Evolutionary conservation across 2,797 vertebrate genomes (phyloP).

Genomic region (Macroramphosus scolopax): DNA sequence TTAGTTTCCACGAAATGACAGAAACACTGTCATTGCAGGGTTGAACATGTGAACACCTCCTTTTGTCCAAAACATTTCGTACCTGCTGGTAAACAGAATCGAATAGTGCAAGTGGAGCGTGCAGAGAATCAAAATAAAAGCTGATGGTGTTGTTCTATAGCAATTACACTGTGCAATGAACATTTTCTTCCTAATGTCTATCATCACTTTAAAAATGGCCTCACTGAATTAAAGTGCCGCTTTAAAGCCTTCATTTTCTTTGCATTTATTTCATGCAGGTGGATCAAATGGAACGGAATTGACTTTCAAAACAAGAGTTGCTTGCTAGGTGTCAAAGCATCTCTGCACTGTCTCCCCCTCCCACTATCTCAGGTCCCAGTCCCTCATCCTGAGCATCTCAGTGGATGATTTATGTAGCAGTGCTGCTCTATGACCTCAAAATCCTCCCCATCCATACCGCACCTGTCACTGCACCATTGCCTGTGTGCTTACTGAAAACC

Average conservation of each 20-base stretch:
- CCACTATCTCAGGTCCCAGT: constrained; percentile 28
- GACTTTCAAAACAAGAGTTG: background rate
- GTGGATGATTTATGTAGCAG: constrained; percentile 61
- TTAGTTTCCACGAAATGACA: no score
- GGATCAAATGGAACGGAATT: background rate
- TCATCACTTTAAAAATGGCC: background rate
- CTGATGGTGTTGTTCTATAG: no score
- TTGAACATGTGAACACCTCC: no score
- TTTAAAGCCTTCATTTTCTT: background rate
- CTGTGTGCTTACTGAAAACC: constrained; percentile 61
- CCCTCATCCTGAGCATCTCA: constrained; percentile 48
- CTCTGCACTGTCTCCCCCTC: constrained; percentile 8
- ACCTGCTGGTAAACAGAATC: no score
- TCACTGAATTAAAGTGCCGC: background rate
- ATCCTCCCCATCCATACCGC: constrained; percentile 65
- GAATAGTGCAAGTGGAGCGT: no score
- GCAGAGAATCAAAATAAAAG: no score
- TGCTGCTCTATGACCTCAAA: constrained; percentile 63
- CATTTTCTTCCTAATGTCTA: no score
- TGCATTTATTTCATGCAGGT: background rate
- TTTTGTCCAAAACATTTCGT: no score
- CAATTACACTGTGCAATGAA: no score
- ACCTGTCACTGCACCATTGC: constrained; percentile 64
- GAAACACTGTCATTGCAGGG: no score
- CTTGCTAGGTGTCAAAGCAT: constrained; percentile 1